Conservation (phyloP, 2,888 invertebrate genomes). For the Ferrisia virgata region DNA sequence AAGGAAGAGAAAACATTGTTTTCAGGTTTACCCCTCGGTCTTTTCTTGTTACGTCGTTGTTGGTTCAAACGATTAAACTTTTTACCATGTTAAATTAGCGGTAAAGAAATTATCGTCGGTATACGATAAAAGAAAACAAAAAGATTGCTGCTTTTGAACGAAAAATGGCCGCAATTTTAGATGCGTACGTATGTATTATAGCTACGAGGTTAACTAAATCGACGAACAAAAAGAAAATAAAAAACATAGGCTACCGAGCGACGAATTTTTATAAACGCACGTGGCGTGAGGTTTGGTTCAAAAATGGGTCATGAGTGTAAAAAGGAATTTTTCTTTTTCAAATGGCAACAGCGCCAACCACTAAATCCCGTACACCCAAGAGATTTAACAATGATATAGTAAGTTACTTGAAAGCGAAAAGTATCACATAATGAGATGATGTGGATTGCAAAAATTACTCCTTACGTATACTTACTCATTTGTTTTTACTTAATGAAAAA, state of each 20-base stretch:
- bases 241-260: no score
- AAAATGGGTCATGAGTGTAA: no score
- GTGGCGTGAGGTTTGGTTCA: no score
- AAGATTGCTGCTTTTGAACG: neutral
- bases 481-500: no score
- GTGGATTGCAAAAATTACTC: no score
- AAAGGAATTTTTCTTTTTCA: no score
- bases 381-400: no score
- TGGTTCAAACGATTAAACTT: neutral
- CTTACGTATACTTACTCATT: no score
- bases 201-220: neutral
- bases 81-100: neutral
- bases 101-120: slow-evolving; percentile 2
- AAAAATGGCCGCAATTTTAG: neutral
- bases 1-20: neutral
- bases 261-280: neutral
- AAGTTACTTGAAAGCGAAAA: no score
- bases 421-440: no score
- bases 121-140: slow-evolving; percentile 11
- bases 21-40: neutral
- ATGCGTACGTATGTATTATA: neutral
- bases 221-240: neutral
- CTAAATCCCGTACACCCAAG: no score
- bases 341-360: no score
- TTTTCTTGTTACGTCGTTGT: neutral